Evolutionary conservation across 2,888 invertebrate genomes (phyloP).

Genomic region (Euzetes globulus): DNA sequence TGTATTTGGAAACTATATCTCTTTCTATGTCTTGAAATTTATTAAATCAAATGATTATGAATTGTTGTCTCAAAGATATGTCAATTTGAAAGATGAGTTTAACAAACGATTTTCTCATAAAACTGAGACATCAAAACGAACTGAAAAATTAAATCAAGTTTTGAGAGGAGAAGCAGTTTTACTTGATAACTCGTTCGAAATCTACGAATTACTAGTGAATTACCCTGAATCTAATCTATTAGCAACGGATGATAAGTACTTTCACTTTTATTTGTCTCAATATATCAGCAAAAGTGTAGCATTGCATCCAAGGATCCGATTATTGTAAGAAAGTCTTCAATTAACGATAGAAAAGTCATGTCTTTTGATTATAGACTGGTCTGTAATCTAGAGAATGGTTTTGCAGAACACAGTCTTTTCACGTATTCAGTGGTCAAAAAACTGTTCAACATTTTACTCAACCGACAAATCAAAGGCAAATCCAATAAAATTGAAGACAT

Average conservation of each 20-base stretch:
- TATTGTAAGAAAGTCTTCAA: not conserved
- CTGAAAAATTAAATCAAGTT: not conserved
- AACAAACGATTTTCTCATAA: not conserved
- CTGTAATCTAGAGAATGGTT: not conserved
- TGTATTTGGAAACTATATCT: not conserved
- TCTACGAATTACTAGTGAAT: not conserved
- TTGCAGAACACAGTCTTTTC: not conserved
- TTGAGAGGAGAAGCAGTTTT: not conserved
- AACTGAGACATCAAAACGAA: not conserved
- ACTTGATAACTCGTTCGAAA: not conserved
- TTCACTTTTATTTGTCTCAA: not conserved
- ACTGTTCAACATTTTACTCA: not conserved
- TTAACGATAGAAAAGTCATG: not conserved
- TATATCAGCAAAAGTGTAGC: not conserved
- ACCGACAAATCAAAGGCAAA: not conserved
- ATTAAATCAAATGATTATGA: not conserved
- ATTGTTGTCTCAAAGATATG: not conserved
- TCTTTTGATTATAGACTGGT: not conserved
- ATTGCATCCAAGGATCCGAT: not conserved
- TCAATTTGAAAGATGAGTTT: not conserved
- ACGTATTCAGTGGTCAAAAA: not conserved
- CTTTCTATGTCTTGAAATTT: not conserved
- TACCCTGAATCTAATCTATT: not conserved
- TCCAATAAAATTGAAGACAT: not conserved
- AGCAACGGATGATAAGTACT: not conserved